Evolutionary conservation across 2,113 vertebrate species (phyloP).

Genomic region (Pandion haliaetus): DNA sequence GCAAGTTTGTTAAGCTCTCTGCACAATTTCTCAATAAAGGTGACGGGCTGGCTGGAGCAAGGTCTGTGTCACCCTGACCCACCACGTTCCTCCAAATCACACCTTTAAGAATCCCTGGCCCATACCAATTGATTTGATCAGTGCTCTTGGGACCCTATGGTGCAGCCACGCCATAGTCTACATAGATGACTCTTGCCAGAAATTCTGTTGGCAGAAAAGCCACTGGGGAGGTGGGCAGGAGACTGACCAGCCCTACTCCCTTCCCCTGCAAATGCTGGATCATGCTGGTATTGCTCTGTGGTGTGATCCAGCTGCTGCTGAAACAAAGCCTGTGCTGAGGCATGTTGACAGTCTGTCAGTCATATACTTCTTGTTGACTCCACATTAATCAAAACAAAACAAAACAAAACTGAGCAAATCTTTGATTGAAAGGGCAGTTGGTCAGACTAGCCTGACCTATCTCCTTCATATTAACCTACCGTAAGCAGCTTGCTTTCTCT

Average conservation of each 20-base stretch:
- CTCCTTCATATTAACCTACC: neutral
- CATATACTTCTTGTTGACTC: neutral
- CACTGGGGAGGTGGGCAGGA: neutral
- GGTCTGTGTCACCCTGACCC: neutral
- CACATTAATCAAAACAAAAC: neutral
- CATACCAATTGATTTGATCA: neutral
- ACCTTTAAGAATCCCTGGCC: neutral
- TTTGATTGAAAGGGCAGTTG: conserved; percentile 13
- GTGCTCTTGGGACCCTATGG: neutral
- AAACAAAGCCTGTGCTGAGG: neutral
- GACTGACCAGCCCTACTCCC: neutral
- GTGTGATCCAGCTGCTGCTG: neutral
- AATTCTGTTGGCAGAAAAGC: neutral
- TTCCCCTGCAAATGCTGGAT: fast-evolving
- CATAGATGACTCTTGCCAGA: neutral
- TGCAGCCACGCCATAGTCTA: neutral
- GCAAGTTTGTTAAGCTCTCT: neutral
- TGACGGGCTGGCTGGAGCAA: neutral
- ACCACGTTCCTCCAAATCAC: fast-evolving
- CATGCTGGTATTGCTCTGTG: neutral
- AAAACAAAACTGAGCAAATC: neutral
- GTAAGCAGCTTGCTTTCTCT: neutral
- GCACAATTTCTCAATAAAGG: neutral
- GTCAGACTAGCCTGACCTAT: neutral
- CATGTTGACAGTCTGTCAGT: neutral